A percentile compares a stretch with the other conserved stretches of the same genome.
Evolutionary conservation across 2,888 invertebrate species (phyloP).

Genomic region (Eretmocerus hayati): DNA sequence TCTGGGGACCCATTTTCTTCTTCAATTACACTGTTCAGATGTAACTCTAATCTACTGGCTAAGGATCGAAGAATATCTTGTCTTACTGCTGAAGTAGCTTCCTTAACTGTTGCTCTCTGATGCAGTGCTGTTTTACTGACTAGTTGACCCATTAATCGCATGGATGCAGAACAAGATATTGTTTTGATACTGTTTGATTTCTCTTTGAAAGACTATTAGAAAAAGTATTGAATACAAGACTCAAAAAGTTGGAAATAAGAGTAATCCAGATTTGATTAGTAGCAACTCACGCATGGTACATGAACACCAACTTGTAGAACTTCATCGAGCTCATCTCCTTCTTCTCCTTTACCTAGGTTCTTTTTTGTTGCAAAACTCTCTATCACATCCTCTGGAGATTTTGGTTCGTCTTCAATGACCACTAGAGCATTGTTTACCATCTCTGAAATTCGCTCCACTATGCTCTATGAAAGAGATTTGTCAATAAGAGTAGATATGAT

Average conservation of each 20-base stretch:
- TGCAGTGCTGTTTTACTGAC: slow-evolving; percentile 72
- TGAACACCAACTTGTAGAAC: slow-evolving; percentile 61
- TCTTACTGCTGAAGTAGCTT: slow-evolving; percentile 67
- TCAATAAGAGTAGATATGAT: not conserved
- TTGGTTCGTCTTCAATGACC: slow-evolving; percentile 67
- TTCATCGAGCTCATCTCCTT: slow-evolving; percentile 34
- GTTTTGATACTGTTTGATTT: slow-evolving; percentile 24
- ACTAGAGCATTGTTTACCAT: slow-evolving; percentile 60
- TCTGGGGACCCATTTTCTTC: slow-evolving; percentile 66
- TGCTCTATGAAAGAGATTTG: slow-evolving; percentile 48
- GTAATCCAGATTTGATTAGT: not conserved
- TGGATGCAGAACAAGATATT: slow-evolving; percentile 54
- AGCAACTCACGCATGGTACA: slow-evolving; percentile 60
- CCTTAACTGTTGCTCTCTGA: slow-evolving; percentile 65
- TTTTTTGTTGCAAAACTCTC: slow-evolving; percentile 60
- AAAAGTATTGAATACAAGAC: too few relatives aligned
- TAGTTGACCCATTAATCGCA: slow-evolving; percentile 66
- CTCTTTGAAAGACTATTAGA: slow-evolving; percentile 8
- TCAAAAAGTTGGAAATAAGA: too few relatives aligned
- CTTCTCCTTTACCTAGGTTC: slow-evolving; percentile 49
- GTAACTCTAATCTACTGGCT: slow-evolving; percentile 79
- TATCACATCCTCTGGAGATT: slow-evolving; percentile 56
- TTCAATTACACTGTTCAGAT: slow-evolving; percentile 86
- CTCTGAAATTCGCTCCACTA: slow-evolving; percentile 54
- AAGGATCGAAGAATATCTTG: slow-evolving; percentile 81